Conservation (phyloP, 2,113 vertebrate genomes). For the Sorex fumeus region DNA sequence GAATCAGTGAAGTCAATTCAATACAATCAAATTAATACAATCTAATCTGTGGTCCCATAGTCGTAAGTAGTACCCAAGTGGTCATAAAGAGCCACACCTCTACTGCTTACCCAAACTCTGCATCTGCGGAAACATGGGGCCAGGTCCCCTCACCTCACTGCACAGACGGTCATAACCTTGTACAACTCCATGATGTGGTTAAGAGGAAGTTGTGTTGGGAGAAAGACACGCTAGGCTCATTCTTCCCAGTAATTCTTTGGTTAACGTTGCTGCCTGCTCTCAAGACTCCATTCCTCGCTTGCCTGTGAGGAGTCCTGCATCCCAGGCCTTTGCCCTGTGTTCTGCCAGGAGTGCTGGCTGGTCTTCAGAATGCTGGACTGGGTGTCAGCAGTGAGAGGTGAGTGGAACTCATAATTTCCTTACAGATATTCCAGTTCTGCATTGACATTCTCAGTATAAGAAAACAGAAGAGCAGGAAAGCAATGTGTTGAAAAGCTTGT, state of each 20-base stretch:
- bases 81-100: constrained; percentile 56
- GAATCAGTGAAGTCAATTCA: constrained; percentile 75
- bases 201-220: background rate
- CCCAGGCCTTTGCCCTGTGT: fast-evolving
- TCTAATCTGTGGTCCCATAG: constrained; percentile 73
- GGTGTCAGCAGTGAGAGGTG: fast-evolving
- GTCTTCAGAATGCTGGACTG: constrained; percentile 13
- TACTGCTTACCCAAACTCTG: background rate
- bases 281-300: background rate
- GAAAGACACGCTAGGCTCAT: fast-evolving
- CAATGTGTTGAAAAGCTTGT: constrained; percentile 73
- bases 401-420: background rate
- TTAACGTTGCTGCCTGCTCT: fast-evolving
- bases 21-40: background rate
- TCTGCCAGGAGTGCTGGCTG: background rate
- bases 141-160: background rate
- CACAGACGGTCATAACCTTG: background rate
- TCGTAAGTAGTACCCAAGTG: constrained; percentile 63
- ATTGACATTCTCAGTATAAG: background rate
- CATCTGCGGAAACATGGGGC: background rate
- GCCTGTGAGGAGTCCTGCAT: fast-evolving
- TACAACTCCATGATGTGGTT: background rate
- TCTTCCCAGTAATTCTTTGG: background rate
- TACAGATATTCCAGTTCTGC: constrained; percentile 42
- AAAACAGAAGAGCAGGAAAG: constrained; percentile 66